Evolutionary conservation across 2,888 invertebrate genomes (phyloP), one percentile per base, ranked within the genome.

Genomic region (Hydrotaea cyrtoneurina): DNA sequence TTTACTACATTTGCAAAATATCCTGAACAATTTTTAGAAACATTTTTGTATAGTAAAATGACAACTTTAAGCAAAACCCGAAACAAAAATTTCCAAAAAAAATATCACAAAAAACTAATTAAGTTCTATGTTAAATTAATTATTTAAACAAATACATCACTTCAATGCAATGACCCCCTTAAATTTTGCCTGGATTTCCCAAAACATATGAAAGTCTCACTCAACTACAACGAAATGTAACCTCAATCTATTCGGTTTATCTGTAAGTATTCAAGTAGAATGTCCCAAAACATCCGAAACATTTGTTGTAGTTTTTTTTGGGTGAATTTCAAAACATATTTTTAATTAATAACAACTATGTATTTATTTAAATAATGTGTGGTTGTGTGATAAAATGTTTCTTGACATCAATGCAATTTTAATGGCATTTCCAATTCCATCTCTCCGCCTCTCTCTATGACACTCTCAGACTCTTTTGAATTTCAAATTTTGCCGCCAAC

Each of bases 331-430:
- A 11, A 43, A 43, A 50, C 13, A 50, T 13, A 31, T 31, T 31
- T 50, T 50, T 50, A 50, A 50, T 50, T 50, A 50, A 43, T 43
- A 43, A 43, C 43, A 13, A 43, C 43, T 43, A 0, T 36, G n/a
- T 23, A 69, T 46, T 46, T 69, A 46, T 69, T 69, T 46, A 43
- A 11, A 46, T 23, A 46, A 69, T 23, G 69, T 23, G 69, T 69
- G 39, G 13, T 8, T 10, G 39, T 39, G 39, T 39, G 19, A 23
- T 69, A 21, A 66, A 46, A 46, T 69, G 69, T 23, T 23, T 69
- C n/a, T 46, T 69, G 69, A 23, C 11, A 8, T 46, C 23, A 46
- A 36, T 69, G 69, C 69, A 69, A 13, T 69, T 69, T 69, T 15
- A 69, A 69, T 69, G 23, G 19, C 23, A 46, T 69, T 21, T 31